These are phyloP conservation scores for Eunapius fragilis DNA, from an alignment of 37 sponge, comb jelly and placozoan species.

Conservation along the genomic window DNA sequence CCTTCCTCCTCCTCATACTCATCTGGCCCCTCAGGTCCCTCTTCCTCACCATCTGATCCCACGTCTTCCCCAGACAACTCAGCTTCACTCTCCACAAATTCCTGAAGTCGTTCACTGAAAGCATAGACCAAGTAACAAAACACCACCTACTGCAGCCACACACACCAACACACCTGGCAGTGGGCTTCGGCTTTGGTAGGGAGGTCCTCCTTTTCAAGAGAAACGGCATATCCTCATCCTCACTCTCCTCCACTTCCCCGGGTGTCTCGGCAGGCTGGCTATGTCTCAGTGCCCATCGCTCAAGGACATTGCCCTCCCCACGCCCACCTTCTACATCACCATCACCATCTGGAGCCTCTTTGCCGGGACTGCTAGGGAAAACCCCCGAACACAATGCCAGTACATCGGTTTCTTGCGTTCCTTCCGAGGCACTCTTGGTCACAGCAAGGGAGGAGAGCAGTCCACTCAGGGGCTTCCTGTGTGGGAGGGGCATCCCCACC, in stretches of 20 bases:
- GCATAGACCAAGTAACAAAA: background rate
- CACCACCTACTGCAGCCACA: background rate
- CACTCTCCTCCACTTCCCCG: constrained; percentile 21
- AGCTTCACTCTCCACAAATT: constrained; percentile 91
- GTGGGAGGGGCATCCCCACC: background rate
- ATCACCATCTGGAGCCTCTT: background rate
- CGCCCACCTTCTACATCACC: background rate
- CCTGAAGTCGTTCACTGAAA: constrained; percentile 61
- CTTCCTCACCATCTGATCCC: constrained; percentile 60
- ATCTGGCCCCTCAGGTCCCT: constrained; percentile 25
- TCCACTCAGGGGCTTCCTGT: constrained; percentile 15
- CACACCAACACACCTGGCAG: background rate
- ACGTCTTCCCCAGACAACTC: constrained; percentile 89
- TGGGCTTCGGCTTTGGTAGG: constrained; percentile 1
- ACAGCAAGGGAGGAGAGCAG: constrained; percentile 18
- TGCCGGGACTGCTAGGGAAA: constrained; percentile 25
- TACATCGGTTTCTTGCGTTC: constrained; percentile 27
- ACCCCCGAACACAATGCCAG: constrained; percentile 68
- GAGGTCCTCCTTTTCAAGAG: constrained; percentile 31
- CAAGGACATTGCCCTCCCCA: constrained; percentile 22
- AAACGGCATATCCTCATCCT: constrained; percentile 71
- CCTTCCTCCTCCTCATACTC: constrained; percentile 81
- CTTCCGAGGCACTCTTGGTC: background rate
- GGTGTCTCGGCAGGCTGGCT: background rate
- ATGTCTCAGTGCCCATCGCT: constrained; percentile 58